Conservation (phyloP, 2,888 invertebrate species). For the Aphidoletes aphidimyza region DNA sequence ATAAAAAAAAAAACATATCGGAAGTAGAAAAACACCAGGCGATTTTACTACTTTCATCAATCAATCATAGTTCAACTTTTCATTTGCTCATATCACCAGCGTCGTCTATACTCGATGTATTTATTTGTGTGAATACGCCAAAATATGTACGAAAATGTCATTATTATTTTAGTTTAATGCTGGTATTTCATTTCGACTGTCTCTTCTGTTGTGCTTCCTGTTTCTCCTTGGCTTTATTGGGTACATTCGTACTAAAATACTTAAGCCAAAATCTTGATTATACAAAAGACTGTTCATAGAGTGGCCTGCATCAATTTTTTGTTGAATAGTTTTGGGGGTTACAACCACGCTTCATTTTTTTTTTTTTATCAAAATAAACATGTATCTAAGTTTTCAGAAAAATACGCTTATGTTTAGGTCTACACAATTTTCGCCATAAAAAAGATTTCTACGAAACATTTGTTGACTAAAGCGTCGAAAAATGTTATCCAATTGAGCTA, state of each 20-base stretch:
- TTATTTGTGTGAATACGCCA: neutral
- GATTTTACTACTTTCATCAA: neutral
- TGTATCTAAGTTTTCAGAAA: too few relatives aligned
- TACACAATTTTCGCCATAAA: too few relatives aligned
- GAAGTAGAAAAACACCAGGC: neutral
- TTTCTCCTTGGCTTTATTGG: neutral
- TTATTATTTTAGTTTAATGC: neutral
- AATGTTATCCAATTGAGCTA: too few relatives aligned
- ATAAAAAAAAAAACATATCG: neutral
- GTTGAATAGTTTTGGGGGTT: too few relatives aligned
- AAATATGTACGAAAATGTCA: neutral
- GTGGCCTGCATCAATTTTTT: neutral
- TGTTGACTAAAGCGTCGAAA: too few relatives aligned
- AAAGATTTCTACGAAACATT: too few relatives aligned
- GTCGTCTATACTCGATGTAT: neutral
- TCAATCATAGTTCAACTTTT: slow-evolving; percentile 14
- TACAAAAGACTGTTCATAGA: neutral
- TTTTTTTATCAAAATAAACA: too few relatives aligned
- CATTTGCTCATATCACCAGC: too few relatives aligned
- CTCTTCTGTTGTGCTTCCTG: neutral
- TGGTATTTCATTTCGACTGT: neutral
- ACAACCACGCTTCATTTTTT: neutral
- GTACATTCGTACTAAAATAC: neutral
- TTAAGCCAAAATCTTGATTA: neutral
- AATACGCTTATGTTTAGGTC: too few relatives aligned